phyloP scores from a whole-genome alignment of 2,113 vertebrate species.

The Anarrhichthys ocellatus region DNA sequence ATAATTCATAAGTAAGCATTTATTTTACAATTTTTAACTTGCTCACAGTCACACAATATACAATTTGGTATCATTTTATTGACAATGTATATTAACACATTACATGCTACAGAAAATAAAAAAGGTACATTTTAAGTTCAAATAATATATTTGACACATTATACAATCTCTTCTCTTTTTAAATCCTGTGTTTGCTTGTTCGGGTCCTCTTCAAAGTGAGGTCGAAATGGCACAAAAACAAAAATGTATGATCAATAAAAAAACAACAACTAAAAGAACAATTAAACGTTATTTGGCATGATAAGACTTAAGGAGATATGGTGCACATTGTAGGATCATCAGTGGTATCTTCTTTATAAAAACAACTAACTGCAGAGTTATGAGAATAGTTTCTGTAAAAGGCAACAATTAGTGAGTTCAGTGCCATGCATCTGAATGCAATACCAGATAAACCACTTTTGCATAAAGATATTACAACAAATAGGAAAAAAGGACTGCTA shows the following conservation, averaged over 20 bases:
- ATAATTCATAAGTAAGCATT: background rate
- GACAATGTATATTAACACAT: conserved; percentile 92
- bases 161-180: conserved; percentile 19
- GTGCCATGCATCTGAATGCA: background rate
- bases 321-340: conserved; percentile 26
- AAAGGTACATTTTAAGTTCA: conserved; percentile 83
- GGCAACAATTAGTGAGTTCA: conserved; percentile 5
- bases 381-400: conserved; percentile 20
- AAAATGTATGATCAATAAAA: conserved; percentile 80
- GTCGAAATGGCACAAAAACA: conserved; percentile 23
- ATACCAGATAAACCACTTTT: background rate
- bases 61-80: conserved; percentile 87
- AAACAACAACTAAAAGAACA: conserved; percentile 70
- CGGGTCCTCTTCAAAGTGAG: conserved; percentile 19
- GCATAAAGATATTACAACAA: conserved; percentile 20
- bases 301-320: conserved; percentile 27
- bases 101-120: conserved; percentile 90
- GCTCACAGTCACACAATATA: background rate
- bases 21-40: background rate
- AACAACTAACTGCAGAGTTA: conserved; percentile 11
- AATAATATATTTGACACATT: conserved; percentile 70
- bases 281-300: conserved; percentile 79
- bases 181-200: conserved; percentile 36
- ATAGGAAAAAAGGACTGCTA: background rate
- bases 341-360: conserved; percentile 7